Evolutionary conservation across 2,113 vertebrate genomes (phyloP).

Genomic region (Perca fluviatilis): DNA sequence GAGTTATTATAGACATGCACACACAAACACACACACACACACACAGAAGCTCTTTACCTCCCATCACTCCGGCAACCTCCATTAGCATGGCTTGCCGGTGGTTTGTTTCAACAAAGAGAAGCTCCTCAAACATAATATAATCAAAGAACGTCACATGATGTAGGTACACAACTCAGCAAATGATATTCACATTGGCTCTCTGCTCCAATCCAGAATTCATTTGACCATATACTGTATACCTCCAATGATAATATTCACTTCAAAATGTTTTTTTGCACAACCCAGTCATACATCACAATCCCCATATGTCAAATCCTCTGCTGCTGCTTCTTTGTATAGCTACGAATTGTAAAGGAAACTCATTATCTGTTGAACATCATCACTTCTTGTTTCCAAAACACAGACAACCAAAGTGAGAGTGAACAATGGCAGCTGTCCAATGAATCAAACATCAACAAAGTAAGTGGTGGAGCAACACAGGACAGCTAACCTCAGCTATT

Average conservation of each 20-base stretch:
- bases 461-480: neutral
- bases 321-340: neutral
- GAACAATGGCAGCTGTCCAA: neutral
- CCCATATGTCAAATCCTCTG: neutral
- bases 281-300: neutral
- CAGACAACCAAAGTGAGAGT: neutral
- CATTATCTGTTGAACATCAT: neutral
- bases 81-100: neutral
- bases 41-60: slow-evolving; percentile 21
- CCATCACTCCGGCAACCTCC: slow-evolving; percentile 53
- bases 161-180: neutral
- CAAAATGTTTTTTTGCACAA: neutral
- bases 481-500: neutral
- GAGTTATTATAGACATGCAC: neutral
- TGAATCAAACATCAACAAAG: slow-evolving; percentile 3
- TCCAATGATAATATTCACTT: neutral
- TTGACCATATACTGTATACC: neutral
- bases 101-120: slow-evolving; percentile 45
- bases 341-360: neutral
- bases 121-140: slow-evolving; percentile 14
- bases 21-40: neutral
- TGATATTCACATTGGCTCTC: neutral
- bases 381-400: slow-evolving; percentile 36
- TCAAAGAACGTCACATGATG: slow-evolving; percentile 2
- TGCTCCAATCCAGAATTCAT: neutral